phyloP scores from a whole-genome alignment of 1,140 invertebrate genomes.

The Patella vulgata region DNA sequence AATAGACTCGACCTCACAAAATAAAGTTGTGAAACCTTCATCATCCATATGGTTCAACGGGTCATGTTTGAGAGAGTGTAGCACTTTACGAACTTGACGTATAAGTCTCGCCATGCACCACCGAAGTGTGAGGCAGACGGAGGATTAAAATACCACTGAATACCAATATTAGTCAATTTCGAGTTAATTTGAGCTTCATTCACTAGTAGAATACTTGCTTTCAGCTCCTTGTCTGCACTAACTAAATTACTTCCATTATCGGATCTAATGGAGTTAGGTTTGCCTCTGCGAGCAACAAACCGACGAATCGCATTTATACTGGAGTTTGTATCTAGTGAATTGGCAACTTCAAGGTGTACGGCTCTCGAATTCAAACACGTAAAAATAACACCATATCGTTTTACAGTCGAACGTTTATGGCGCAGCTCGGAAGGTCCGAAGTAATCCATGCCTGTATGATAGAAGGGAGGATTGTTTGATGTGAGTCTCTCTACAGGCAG shows the following conservation, averaged over 20 bases:
- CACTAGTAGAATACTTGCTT: constrained; percentile 27
- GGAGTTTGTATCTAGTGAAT: constrained; percentile 26
- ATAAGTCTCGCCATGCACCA: constrained; percentile 61
- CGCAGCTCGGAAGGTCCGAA: constrained; percentile 37
- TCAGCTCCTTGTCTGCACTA: constrained; percentile 39
- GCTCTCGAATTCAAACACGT: constrained; percentile 16
- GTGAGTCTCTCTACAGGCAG: constrained; percentile 34
- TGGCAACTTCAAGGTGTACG: constrained; percentile 28
- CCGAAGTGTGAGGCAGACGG: constrained; percentile 61
- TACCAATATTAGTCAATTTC: constrained; percentile 24
- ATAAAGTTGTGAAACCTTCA: constrained; percentile 27
- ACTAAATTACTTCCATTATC: constrained; percentile 40
- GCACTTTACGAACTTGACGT: constrained; percentile 51
- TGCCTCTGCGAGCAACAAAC: constrained; percentile 35
- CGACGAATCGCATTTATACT: constrained; percentile 27
- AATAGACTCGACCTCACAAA: constrained; percentile 40
- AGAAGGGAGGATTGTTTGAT: constrained; percentile 29
- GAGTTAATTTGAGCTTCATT: constrained; percentile 22
- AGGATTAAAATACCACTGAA: constrained; percentile 66
- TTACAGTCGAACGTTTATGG: constrained; percentile 11
- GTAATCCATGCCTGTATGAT: constrained; percentile 24
- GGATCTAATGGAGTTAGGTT: constrained; percentile 22
- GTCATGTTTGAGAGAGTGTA: constrained; percentile 25
- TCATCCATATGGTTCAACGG: constrained; percentile 18
- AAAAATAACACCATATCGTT: constrained; percentile 24